These are phyloP conservation scores for Calliopum simillimum DNA, from an alignment of 2,888 invertebrate species.

Conservation along the genomic window DNA sequence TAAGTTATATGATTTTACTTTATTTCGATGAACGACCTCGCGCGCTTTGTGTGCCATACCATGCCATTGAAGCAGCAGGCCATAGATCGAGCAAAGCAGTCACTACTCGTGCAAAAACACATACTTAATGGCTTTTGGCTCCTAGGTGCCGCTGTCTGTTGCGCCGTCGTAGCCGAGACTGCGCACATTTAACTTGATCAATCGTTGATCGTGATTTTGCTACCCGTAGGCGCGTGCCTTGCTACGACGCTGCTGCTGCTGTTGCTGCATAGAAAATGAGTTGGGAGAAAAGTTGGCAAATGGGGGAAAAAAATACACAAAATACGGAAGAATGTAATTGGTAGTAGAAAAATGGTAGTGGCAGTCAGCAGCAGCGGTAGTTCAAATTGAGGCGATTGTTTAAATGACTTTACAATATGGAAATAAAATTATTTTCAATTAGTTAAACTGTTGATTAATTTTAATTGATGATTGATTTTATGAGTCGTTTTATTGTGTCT, in stretches of 20 bases:
- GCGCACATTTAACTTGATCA: slow-evolving; percentile 35
- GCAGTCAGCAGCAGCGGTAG: slow-evolving; percentile 1
- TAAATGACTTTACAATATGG: slow-evolving; percentile 20
- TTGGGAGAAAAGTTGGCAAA: not conserved
- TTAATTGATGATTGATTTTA: no score
- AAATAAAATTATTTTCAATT: slow-evolving; percentile 20
- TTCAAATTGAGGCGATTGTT: slow-evolving; percentile 10
- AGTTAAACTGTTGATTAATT: slow-evolving; percentile 9
- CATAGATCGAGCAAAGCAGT: not conserved
- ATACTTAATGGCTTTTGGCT: slow-evolving; percentile 36
- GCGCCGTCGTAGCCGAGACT: slow-evolving; percentile 25
- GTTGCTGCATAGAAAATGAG: not conserved
- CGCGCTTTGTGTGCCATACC: slow-evolving; percentile 13
- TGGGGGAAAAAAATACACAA: not conserved
- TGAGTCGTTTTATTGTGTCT: no score
- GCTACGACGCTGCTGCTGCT: slow-evolving; percentile 8
- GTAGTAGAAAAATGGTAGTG: slow-evolving; percentile 14
- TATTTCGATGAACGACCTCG: slow-evolving; percentile 11
- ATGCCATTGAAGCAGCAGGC: not conserved
- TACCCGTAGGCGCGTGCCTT: slow-evolving; percentile 36
- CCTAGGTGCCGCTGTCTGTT: slow-evolving; percentile 6
- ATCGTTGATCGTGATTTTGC: slow-evolving; percentile 36
- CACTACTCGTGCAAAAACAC: slow-evolving; percentile 23
- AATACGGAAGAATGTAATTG: slow-evolving; percentile 12
- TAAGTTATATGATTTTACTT: no score